phyloP scores from a whole-genome alignment of 2,888 invertebrate species.

The Ectemnius cavifrons region DNA sequence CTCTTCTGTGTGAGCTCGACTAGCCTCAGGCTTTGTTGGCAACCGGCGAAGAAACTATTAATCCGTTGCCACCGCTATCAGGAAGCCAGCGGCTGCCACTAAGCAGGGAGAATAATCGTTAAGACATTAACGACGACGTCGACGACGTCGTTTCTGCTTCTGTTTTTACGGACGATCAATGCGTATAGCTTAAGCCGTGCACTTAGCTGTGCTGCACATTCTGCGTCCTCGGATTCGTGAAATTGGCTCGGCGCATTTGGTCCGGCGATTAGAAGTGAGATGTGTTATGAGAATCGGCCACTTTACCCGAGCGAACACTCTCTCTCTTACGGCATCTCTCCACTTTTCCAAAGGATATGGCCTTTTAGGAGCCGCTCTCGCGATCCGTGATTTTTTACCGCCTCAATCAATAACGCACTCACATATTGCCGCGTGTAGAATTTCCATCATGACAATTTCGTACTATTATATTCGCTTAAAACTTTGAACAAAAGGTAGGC shows the following conservation, averaged over 20 bases:
- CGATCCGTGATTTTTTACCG: too few relatives aligned
- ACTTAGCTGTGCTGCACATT: slow-evolving; percentile 9
- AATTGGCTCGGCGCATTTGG: slow-evolving; percentile 24
- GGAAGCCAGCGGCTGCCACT: slow-evolving; percentile 42
- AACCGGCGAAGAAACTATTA: slow-evolving; percentile 49
- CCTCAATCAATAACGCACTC: too few relatives aligned
- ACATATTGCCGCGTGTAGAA: too few relatives aligned
- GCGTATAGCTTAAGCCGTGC: background rate
- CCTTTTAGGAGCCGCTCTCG: too few relatives aligned
- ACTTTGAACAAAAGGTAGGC: too few relatives aligned
- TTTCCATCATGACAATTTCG: too few relatives aligned
- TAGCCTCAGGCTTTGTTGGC: slow-evolving; percentile 22
- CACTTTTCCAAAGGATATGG: too few relatives aligned
- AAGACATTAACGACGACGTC: slow-evolving; percentile 43
- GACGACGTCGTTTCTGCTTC: slow-evolving; percentile 16
- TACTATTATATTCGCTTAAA: too few relatives aligned
- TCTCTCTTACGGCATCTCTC: too few relatives aligned
- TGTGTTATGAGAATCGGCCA: slow-evolving; percentile 15
- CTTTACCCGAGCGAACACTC: slow-evolving; percentile 1
- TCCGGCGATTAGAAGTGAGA: slow-evolving; percentile 26
- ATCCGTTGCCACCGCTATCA: slow-evolving; percentile 52
- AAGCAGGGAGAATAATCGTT: slow-evolving; percentile 53
- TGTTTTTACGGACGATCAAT: slow-evolving; percentile 24
- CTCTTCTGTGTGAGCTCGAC: slow-evolving; percentile 8
- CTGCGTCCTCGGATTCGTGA: slow-evolving; percentile 17